Percentiles rank a stretch among this genome's conserved stretches.
These are phyloP conservation scores for Ceratina calcarata DNA, from an alignment of 1,140 invertebrate genomes.

Conservation along the genomic window DNA sequence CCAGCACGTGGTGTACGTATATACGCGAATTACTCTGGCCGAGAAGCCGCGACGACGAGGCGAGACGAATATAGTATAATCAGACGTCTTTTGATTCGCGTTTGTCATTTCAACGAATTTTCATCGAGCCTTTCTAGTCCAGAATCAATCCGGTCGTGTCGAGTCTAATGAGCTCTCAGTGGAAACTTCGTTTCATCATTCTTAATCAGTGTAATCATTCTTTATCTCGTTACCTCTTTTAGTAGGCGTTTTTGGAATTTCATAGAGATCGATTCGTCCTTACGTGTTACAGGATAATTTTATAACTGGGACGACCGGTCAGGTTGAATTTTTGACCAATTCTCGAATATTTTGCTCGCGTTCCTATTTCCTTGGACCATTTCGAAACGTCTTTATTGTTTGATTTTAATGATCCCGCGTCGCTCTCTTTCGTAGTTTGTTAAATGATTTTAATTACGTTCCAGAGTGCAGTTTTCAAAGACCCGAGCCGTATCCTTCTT, in stretches of 20 bases:
- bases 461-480: background rate
- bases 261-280: background rate
- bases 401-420: background rate
- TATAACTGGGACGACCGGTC: background rate
- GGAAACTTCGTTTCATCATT: background rate
- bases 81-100: slow-evolving; percentile 10
- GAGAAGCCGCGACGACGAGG: slow-evolving; percentile 5
- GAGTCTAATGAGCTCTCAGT: background rate
- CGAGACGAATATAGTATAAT: slow-evolving; percentile 4
- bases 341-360: background rate
- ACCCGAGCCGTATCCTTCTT: background rate
- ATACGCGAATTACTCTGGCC: background rate
- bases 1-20: slow-evolving; percentile 30
- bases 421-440: background rate
- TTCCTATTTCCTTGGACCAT: background rate
- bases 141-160: background rate
- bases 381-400: too few species aligned
- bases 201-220: too few species aligned
- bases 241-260: background rate
- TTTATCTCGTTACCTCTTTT: background rate
- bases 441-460: background rate
- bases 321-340: background rate
- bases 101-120: slow-evolving; percentile 33
- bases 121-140: background rate
- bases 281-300: background rate